Conservation (phyloP, 2,797 vertebrate genomes). For the Melanotaenia maccullochi region DNA sequence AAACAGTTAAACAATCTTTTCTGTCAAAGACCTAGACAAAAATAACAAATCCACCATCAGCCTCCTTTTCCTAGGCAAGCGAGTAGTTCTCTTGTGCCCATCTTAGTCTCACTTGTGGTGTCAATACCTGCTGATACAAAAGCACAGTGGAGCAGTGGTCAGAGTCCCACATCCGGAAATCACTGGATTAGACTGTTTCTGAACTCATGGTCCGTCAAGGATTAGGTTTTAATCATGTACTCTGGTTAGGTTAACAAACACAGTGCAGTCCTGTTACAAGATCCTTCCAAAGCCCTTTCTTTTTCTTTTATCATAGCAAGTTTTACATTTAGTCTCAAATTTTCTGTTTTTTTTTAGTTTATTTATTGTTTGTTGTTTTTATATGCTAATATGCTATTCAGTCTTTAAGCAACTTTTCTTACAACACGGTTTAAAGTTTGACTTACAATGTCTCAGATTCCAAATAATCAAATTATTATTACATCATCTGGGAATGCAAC, state of each 20-base stretch:
- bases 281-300: constrained; percentile 46
- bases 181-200: constrained; percentile 81
- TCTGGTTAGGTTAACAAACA: constrained; percentile 84
- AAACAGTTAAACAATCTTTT: constrained; percentile 11
- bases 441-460: not conserved
- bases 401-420: not conserved
- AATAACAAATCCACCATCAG: constrained; percentile 21
- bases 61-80: constrained; percentile 2
- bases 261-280: constrained; percentile 72
- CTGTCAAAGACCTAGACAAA: constrained; percentile 11
- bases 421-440: not conserved
- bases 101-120: constrained; percentile 71
- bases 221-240: constrained; percentile 85
- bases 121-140: constrained; percentile 83
- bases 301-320: constrained; percentile 39
- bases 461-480: not conserved
- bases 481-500: not conserved
- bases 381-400: not conserved
- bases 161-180: constrained; percentile 76
- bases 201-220: constrained; percentile 74
- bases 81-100: constrained; percentile 55
- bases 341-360: not conserved
- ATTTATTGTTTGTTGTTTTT: not conserved
- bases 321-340: not conserved
- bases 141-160: constrained; percentile 68